Base-by-base conservation (phyloP, 2,113 vertebrate genomes). In the Dromas ardeola region DNA sequence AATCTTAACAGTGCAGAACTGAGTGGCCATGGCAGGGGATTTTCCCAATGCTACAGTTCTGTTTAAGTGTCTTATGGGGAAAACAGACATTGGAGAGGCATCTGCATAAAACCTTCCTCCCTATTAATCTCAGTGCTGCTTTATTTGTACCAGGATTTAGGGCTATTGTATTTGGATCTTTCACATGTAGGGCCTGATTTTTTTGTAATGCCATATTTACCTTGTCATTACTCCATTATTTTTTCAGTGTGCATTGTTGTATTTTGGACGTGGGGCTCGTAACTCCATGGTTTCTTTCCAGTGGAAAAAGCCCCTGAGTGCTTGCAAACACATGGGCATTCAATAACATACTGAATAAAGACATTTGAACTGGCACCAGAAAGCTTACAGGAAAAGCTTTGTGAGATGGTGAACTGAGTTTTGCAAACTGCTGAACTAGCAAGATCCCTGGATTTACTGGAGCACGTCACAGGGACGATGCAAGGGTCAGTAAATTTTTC, bases 391-490 rank as follows among this genome's bases (percentile, higher is more conserved):
- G 55, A 85, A 30, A 42, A 77, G 26, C 42, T 74, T 17, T 69
- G 32, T 18, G 50, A 81, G 49, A 20, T 30, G 52, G 5, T 78
- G 88, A 78, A 52, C 86, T 34, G 52, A 79, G 34, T 71, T 95
- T 38, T 89, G 61, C 30, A 34, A 71, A 55, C 29, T 63, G 20
- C 69, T 59, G 42, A 40, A 77, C 72, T 62, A 49, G 61, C 52
- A 67, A 67, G 86, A 65, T 29, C 52, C 21, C 55, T 55, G 77
- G 55, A 70, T 86, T 56, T 56, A 7, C 67, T 61, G 43, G 27
- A 52, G 27, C 66, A 0, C 7, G 5, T 80, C 4, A 0, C 43
- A 16, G 71, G 66, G 18, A 58, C 4, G 4, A 25, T 11, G 22
- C 30, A 32, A 86, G 59, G 22, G 22, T n/a, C 55, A 47, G 22